Base-by-base conservation (phyloP, 2,797 vertebrate genomes). In the Sebastes kiyomatsui region DNA sequence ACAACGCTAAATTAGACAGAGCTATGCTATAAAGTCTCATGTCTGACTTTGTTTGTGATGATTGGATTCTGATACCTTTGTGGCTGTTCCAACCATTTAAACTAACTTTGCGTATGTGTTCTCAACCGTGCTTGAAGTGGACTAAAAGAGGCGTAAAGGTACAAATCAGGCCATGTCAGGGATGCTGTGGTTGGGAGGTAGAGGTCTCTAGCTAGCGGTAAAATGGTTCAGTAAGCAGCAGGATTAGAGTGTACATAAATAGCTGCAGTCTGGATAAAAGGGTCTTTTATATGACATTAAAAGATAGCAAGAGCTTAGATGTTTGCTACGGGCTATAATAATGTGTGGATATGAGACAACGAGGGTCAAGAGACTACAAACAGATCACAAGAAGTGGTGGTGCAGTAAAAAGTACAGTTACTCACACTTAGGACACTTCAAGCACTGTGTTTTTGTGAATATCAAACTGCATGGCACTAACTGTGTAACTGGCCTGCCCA, bases 381-480 rank as follows among this genome's bases (percentile, higher is more conserved):
- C 18, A 30, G 2, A 20, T 42, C 35, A 64, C 8, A 28, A 6
- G 2, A 67, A 2, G 22, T 22, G 14, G 30, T 55, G 9, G 9
- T 30, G 16, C 4, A 56, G 16, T 61, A 42, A 49, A 72, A 60
- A n/a, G 32, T 64, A 7, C 6, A 3, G 1, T 52, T 5, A 23
- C 68, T 82, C 67, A 18, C 8, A 20, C 38, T 56, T 27, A 8
- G 61, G 33, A 55, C 79, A 81, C 90, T 87, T 87, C 84, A 89
- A 87, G 80, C 79, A 81, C n/a, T 35, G 67, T 75, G 49, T 82
- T 77, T 82, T 72, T 71, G 67, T 87, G 56, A 84, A 71, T 62
- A 16, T 86, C 33, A 61, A 81, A 81, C 76, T 87, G 91, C 91
- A 92, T 93, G 93, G 72, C 84, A 84, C 91, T 95, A 91, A 93